These are phyloP conservation scores for Ormia ochracea DNA, from an alignment of 2,888 invertebrate genomes.

Conservation along the genomic window DNA sequence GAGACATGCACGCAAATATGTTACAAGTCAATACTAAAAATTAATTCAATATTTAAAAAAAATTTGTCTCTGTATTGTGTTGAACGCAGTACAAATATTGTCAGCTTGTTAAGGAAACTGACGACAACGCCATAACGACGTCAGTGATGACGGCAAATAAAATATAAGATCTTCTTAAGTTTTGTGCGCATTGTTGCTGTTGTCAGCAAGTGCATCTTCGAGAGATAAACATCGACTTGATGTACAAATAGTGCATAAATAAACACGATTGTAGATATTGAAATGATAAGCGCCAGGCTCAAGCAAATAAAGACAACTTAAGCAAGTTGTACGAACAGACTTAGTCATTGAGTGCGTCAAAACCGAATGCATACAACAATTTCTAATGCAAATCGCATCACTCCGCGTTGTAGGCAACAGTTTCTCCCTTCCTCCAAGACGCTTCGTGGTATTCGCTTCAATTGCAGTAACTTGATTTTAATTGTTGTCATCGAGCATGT, in stretches of 20 bases:
- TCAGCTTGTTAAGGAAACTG: conserved; percentile 30
- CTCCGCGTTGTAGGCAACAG: background rate
- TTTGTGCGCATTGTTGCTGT: background rate
- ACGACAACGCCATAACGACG: conserved; percentile 21
- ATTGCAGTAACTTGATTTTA: background rate
- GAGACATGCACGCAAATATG: conserved; percentile 63
- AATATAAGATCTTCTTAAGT: background rate
- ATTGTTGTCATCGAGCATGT: background rate
- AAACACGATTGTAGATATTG: conserved; percentile 74
- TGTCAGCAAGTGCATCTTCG: conserved; percentile 32
- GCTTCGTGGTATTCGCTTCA: background rate
- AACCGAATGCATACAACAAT: conserved; percentile 30
- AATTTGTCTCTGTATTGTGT: background rate
- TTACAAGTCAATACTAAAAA: conserved; percentile 46
- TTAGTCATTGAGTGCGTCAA: background rate
- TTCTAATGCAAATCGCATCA: conserved; percentile 3
- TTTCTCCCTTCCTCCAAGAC: background rate
- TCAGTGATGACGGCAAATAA: conserved; percentile 29
- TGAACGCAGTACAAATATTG: background rate
- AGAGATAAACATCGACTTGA: conserved; percentile 70
- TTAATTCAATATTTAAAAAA: background rate
- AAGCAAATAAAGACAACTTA: conserved; percentile 54
- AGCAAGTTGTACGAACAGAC: conserved; percentile 7
- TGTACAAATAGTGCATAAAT: conserved; percentile 75
- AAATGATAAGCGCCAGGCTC: conserved; percentile 65